Conservation (phyloP, 2,113 vertebrate species). For the Hemicordylus capensis region DNA sequence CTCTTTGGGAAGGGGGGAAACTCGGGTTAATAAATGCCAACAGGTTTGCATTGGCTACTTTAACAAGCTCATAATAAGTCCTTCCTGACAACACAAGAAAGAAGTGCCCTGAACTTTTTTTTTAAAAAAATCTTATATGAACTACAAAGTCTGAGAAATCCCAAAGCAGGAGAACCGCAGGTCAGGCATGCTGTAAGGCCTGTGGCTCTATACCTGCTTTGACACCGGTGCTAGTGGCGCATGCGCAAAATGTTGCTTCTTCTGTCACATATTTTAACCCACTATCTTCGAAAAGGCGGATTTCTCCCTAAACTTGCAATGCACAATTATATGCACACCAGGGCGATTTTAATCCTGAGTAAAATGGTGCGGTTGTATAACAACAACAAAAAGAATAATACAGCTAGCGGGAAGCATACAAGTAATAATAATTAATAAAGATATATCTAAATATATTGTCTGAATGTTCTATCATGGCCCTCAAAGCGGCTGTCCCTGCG, state of each 20-base stretch:
- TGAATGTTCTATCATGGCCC: neutral
- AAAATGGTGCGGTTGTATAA: neutral
- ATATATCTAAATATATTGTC: neutral
- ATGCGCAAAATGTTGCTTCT: neutral
- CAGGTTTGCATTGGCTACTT: neutral
- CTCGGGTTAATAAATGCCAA: neutral
- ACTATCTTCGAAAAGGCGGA: neutral
- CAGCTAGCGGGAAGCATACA: neutral
- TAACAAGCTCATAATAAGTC: neutral
- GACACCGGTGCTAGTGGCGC: too few species aligned
- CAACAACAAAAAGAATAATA: neutral
- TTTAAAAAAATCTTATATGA: neutral
- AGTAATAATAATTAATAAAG: too few species aligned
- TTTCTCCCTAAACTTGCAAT: neutral
- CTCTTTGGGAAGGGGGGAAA: neutral
- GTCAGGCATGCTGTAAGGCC: neutral
- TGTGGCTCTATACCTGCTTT: neutral
- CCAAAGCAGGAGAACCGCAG: neutral
- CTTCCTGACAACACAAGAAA: neutral
- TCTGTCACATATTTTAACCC: neutral
- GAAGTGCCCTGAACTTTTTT: neutral
- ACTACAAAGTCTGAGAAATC: neutral
- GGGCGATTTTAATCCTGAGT: neutral
- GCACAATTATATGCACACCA: neutral
- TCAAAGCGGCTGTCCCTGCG: neutral